Base-by-base conservation (phyloP, 2,888 invertebrate genomes). In the Orchestes rusci region DNA sequence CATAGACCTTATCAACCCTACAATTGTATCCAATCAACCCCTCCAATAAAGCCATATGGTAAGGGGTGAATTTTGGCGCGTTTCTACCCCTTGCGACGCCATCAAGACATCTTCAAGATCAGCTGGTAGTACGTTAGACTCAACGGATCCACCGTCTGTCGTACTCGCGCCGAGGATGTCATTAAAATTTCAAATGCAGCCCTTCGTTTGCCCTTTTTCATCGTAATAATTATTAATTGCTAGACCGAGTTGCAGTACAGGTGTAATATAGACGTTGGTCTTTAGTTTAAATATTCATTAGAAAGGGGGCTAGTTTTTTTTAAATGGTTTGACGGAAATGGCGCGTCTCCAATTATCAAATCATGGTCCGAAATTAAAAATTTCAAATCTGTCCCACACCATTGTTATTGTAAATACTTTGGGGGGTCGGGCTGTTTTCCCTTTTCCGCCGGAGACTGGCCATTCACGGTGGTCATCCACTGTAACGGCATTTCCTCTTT, bases 141-240 rank as follows among this genome's bases (percentile, higher is more conserved):
- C 40, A 48, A 48, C 48, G 44, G 43, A 48, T 38, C 13, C 28
- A 38, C 48, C 48, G 44, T 48, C 44, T 48, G 48, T 43, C 32
- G 36, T 28, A 16, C 32, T 13, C 18, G 16, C 19, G 13, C 37
- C n/a, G n/a, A 44, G 58, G 58, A 60, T 57, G 56, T 59, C 60
- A 59, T 59, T 60, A 60, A 55, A 56, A 60, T 57, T 44, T 59
- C 52, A 56, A 58, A 59, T 58, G 56, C 48, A 55, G 36, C 48
- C 43, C 43, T 48, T 48, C n/a, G n/a, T n/a, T n/a, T n/a, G 48
- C 45, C 37, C 45, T 28, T 33, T 45, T 32, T 45, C 3, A 13
- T 31, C 18, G 35, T 42, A 32, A 31, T 44, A 37, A 46, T 46
- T 42, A 46, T 41, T 38, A 42, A 42, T 38, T 42, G 42, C 15